Evolutionary conservation across 2,113 vertebrate species (phyloP), one percentile per base, ranked within the genome.

Genomic region (Dicerorhinus sumatrensis): DNA sequence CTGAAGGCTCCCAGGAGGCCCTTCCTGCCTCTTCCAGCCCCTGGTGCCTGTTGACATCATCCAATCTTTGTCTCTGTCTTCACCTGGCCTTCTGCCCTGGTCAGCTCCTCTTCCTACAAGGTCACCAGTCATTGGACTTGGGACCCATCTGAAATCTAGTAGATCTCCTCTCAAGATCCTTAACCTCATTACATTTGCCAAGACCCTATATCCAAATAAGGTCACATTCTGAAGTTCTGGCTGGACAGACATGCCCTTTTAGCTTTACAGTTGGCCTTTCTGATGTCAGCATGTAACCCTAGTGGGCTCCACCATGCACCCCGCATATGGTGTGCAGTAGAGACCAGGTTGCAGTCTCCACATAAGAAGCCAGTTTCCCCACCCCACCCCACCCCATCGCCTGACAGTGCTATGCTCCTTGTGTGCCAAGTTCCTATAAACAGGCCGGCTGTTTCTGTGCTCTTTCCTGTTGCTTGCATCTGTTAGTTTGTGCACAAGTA

Each of bases 201-300:
- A 63, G 39, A 31, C 11, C 18, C 27, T 8, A 21, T 36, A n/a
- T 48, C 51, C 51, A 21, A 33, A 31, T 51, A 23, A 42, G 73
- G 60, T 42, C 18, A 25, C 29, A 2, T 23, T 73, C 54, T 36
- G 33, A 60, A 62, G 31, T 20, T 36, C 87, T 33, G 8, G 56
- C 29, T 39, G 36, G 56, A 31, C 1, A 2, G 3, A 46, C 8
- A 17, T 0, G 0, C 29, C 21, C 36, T 14, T 27, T 20, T 27
- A 14, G 36, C 72, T 10, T 63, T 31, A 67, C n/a, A 62, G 69
- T 11, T 33, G 33, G 42, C 58, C 12, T 84, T 67, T 39, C 56
- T 4, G 25, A 54, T 31, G 56, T 4, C 7, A 39, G 33, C 21
- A 27, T 33, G 31, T 5, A 7, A 11, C 17, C 27, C 48, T 18